These are phyloP conservation scores for Tineola bisselliella DNA, from an alignment of 2,888 invertebrate species.

Conservation along the genomic window DNA sequence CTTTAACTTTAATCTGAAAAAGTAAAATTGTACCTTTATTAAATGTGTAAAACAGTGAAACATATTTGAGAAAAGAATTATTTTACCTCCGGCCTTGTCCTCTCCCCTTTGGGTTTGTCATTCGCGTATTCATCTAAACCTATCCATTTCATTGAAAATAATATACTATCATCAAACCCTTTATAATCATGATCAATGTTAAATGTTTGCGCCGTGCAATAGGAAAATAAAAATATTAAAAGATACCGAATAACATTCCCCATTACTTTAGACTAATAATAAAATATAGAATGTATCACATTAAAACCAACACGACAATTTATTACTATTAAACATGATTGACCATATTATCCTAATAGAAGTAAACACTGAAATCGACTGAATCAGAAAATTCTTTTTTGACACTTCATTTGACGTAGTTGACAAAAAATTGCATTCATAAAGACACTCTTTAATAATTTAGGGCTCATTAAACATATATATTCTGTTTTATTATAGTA, in stretches of 20 bases:
- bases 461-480: too few species aligned
- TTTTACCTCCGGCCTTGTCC: conserved; percentile 31
- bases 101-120: conserved; percentile 28
- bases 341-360: not conserved
- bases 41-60: not conserved
- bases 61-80: too few species aligned
- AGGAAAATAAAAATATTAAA: not conserved
- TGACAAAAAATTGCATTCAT: too few species aligned
- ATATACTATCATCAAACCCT: conserved; percentile 83
- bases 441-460: too few species aligned
- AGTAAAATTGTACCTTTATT: too few species aligned
- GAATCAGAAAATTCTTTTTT: too few species aligned
- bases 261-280: not conserved
- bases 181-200: conserved; percentile 70
- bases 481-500: too few species aligned
- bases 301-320: not conserved
- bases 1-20: not conserved
- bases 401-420: too few species aligned
- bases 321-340: not conserved
- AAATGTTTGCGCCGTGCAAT: not conserved
- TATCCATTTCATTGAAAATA: conserved; percentile 84
- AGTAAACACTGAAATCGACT: too few species aligned
- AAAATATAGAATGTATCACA: not conserved
- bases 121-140: conserved; percentile 48
- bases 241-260: not conserved